phyloP scores from a whole-genome alignment of 2,888 invertebrate genomes.

The Hypselothyrea guttata region DNA sequence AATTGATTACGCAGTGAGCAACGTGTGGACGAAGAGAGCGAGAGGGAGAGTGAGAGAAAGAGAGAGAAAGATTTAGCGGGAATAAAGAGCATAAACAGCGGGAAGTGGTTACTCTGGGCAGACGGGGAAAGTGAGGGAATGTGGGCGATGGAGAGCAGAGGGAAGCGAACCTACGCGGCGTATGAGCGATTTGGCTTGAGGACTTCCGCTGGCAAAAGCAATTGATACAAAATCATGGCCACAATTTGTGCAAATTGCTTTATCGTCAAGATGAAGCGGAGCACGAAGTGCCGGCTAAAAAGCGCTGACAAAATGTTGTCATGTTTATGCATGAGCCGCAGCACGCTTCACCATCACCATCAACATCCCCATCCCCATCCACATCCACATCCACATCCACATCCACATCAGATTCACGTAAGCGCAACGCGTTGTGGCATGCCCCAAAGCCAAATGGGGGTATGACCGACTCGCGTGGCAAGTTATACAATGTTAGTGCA shows the following conservation, averaged over 20 bases:
- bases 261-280: slow-evolving; percentile 29
- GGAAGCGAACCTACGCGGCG: slow-evolving; percentile 31
- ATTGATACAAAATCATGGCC: slow-evolving; percentile 73
- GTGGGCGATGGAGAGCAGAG: neutral
- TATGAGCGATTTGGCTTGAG: slow-evolving; percentile 57
- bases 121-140: neutral
- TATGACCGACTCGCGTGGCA: neutral
- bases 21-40: slow-evolving; percentile 4
- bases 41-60: neutral
- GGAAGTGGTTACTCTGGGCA: neutral
- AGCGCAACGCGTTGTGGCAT: neutral
- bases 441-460: neutral
- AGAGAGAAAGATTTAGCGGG: neutral
- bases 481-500: neutral
- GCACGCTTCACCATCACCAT: neutral
- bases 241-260: slow-evolving; percentile 68
- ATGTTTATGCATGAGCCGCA: slow-evolving; percentile 51
- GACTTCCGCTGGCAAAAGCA: slow-evolving; percentile 45
- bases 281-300: slow-evolving; percentile 23
- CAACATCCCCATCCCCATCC: neutral
- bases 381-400: neutral
- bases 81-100: neutral
- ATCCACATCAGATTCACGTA: neutral
- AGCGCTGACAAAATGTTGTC: slow-evolving; percentile 49
- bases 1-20: slow-evolving; percentile 49